Evolutionary conservation across 2,797 vertebrate genomes (phyloP).

Genomic region (Melopsittacus undulatus): DNA sequence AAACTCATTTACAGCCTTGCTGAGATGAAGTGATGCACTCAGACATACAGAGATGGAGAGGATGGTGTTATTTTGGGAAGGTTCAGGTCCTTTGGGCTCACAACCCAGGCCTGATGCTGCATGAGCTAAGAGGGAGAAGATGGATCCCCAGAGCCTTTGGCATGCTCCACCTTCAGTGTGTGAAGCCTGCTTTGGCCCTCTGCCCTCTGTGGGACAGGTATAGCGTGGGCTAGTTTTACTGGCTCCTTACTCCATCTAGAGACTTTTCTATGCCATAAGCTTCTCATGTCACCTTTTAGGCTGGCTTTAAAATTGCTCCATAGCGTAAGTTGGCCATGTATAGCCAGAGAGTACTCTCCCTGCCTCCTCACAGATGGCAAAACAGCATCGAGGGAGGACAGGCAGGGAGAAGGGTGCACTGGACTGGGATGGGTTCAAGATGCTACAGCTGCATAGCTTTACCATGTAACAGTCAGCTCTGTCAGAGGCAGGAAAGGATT

Average conservation of each 20-base stretch:
- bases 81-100: neutral
- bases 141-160: neutral
- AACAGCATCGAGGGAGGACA: neutral
- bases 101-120: neutral
- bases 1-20: neutral
- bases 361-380: neutral
- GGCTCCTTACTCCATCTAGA: constrained; percentile 49
- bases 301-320: neutral
- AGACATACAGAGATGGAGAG: neutral
- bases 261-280: constrained; percentile 25
- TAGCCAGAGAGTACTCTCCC: neutral
- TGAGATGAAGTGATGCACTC: neutral
- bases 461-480: neutral
- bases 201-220: neutral
- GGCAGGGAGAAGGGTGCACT: neutral
- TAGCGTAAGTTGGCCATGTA: neutral
- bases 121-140: neutral
- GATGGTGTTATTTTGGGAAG: neutral
- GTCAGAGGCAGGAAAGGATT: neutral
- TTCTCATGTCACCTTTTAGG: neutral
- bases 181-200: neutral
- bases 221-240: neutral
- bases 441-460: neutral
- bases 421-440: neutral
- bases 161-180: neutral